phyloP scores from a whole-genome alignment of 2,888 invertebrate genomes.

The Dioctria linearis region DNA sequence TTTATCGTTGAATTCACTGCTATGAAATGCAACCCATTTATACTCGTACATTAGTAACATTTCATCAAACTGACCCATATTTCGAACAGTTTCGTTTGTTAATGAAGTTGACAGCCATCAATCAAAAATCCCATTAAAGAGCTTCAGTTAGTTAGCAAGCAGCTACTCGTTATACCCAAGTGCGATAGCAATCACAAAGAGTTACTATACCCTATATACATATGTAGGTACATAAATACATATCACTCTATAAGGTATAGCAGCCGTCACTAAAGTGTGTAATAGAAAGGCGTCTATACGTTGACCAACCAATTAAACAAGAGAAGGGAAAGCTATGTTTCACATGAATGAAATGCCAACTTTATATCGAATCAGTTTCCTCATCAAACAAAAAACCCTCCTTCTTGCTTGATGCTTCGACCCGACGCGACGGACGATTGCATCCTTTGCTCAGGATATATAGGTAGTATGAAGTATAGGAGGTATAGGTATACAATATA shows the following conservation, averaged over 20 bases:
- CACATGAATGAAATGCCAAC: slow-evolving; percentile 40
- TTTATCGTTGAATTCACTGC: no score
- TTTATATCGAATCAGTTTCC: slow-evolving; percentile 23
- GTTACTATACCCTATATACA: no score
- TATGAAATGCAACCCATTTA: no score
- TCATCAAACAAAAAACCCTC: slow-evolving; percentile 24
- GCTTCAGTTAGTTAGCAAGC: slow-evolving; percentile 26
- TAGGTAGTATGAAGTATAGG: no score
- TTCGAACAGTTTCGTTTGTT: slow-evolving; percentile 27
- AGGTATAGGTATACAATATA: neutral
- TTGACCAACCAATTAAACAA: slow-evolving; percentile 44
- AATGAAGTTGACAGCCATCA: slow-evolving; percentile 46
- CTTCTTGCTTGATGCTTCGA: neutral
- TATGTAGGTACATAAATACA: neutral
- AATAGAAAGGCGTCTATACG: slow-evolving; percentile 24
- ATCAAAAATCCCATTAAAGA: slow-evolving; percentile 43
- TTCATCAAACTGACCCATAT: slow-evolving; percentile 1
- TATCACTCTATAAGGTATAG: neutral
- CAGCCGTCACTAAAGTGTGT: neutral
- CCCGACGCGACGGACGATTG: neutral
- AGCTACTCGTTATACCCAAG: slow-evolving; percentile 9
- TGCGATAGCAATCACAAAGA: slow-evolving; percentile 34
- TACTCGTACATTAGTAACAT: no score
- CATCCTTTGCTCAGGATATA: no score
- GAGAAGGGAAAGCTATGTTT: slow-evolving; percentile 23